These are phyloP conservation scores for Ibycter americanus DNA, from an alignment of 2,797 vertebrate species.

Conservation along the genomic window DNA sequence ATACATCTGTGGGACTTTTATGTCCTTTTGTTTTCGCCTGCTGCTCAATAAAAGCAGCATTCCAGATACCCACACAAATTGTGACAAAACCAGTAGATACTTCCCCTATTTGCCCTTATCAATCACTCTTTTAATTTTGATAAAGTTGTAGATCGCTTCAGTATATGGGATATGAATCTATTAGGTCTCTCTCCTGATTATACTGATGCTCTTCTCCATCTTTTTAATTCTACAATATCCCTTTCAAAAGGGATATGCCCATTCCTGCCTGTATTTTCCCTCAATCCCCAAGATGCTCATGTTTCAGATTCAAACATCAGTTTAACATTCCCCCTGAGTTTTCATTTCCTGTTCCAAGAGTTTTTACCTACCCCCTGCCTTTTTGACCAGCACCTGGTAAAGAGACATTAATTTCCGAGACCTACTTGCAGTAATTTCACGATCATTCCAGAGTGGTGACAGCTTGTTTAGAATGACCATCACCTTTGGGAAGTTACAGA, in stretches of 20 bases:
- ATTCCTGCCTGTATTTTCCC: background rate
- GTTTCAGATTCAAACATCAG: background rate
- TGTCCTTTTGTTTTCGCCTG: background rate
- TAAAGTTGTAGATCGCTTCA: background rate
- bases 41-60: background rate
- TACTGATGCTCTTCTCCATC: background rate
- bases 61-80: background rate
- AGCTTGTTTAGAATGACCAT: background rate
- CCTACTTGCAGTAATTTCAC: background rate
- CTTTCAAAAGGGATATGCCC: background rate
- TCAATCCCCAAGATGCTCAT: background rate
- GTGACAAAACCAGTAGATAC: background rate
- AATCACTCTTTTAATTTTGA: background rate
- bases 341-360: background rate
- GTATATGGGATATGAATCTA: background rate
- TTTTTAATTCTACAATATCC: background rate
- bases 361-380: background rate
- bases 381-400: background rate
- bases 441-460: background rate
- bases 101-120: background rate
- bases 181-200: background rate
- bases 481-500: background rate
- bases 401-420: background rate
- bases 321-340: rapidly evolving
- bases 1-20: background rate